Evolutionary conservation across 1,140 invertebrate genomes (phyloP).

Genomic region (Drosophila tani): DNA sequence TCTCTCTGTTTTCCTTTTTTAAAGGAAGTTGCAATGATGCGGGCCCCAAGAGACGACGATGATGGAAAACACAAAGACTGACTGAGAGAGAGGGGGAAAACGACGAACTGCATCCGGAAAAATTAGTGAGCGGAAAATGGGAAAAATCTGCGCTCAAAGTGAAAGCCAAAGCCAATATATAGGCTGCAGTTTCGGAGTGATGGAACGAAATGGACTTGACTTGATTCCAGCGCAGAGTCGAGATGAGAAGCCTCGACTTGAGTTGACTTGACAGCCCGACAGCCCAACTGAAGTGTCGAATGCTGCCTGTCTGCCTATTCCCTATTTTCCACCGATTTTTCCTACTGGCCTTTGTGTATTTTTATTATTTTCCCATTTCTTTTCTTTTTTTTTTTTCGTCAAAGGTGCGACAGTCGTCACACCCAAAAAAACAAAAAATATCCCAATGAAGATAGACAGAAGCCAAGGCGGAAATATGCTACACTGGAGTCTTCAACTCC

Average conservation of each 20-base stretch:
- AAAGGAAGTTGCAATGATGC: constrained; percentile 61
- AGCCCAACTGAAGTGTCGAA: constrained; percentile 36
- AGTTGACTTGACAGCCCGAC: constrained; percentile 14
- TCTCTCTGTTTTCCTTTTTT: constrained; percentile 26
- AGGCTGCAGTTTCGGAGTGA: constrained; percentile 33
- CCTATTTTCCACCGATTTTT: constrained; percentile 13
- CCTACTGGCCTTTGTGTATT: constrained; percentile 10
- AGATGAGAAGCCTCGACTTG: constrained; percentile 12
- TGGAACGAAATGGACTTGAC: constrained; percentile 45
- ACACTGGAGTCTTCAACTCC: constrained; percentile 40
- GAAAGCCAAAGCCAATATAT: constrained; percentile 64
- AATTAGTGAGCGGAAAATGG: constrained; percentile 75
- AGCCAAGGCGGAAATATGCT: constrained; percentile 59
- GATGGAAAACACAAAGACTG: constrained; percentile 24
- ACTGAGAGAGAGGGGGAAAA: constrained; percentile 10
- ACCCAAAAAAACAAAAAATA: constrained; percentile 47
- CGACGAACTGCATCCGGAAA: constrained; percentile 75
- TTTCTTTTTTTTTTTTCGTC: constrained; percentile 14
- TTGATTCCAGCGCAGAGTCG: background rate
- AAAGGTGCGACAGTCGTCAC: constrained; percentile 62
- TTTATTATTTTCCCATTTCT: background rate
- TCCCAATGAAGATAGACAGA: constrained; percentile 47
- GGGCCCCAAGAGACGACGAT: constrained; percentile 39
- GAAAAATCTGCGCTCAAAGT: constrained; percentile 70
- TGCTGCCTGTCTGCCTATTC: constrained; percentile 19